phyloP scores from a whole-genome alignment of 2,888 invertebrate genomes.

The Oithona nana region DNA sequence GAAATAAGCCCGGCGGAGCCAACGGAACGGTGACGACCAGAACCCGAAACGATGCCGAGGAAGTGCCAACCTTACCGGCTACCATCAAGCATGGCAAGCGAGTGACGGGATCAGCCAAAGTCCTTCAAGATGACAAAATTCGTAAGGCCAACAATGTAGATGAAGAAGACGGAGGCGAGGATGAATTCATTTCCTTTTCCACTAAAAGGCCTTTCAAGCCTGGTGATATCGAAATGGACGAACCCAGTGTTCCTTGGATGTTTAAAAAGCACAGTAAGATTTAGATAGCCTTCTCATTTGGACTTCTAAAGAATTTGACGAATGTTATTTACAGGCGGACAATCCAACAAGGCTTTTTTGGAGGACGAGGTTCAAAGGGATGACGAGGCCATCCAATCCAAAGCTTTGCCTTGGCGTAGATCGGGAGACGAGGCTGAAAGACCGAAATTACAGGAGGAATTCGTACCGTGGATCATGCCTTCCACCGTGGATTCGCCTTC shows the following conservation, averaged over 20 bases:
- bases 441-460: constrained; percentile 60
- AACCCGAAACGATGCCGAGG: background rate
- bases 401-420: constrained; percentile 79
- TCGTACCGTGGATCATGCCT: constrained; percentile 83
- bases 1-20: background rate
- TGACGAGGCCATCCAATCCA: constrained; percentile 59
- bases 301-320: background rate
- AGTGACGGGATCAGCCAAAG: constrained; percentile 8
- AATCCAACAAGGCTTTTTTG: background rate
- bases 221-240: no score
- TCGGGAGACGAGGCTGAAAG: constrained; percentile 36
- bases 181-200: constrained; percentile 26
- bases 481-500: constrained; percentile 82
- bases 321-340: background rate
- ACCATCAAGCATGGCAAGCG: no score
- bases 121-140: constrained; percentile 20
- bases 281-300: background rate
- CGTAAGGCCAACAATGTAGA: constrained; percentile 19
- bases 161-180: constrained; percentile 17
- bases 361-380: constrained; percentile 36
- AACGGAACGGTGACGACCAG: background rate
- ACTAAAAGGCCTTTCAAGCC: no score
- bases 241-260: constrained; percentile 1
- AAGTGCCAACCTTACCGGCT: no score
- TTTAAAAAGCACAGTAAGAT: no score